Base-by-base conservation (phyloP, 2,888 invertebrate genomes). In the Oligia fasciuncula region DNA sequence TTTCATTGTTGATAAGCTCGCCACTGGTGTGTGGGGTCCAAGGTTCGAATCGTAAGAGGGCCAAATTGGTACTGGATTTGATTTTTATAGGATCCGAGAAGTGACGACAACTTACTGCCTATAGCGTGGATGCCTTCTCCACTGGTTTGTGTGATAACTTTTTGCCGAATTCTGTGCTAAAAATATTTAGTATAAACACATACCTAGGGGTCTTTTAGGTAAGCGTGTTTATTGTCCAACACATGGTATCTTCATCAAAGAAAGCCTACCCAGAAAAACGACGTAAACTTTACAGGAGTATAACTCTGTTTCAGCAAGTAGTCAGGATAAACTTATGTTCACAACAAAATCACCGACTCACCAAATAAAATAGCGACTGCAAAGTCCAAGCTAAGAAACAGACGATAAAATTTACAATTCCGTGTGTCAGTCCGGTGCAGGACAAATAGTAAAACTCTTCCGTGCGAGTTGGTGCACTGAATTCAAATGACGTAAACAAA, bases 371-470 rank as follows among this genome's bases (percentile, higher is more conserved):
- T 46, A 51, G 63, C 60, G 49, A 73, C 62, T 81, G 69, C 72
- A 69, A 69, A 73, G 74, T 84, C 69, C 71, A 79, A 87, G 84
- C 81, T 91, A 93, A 94, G 95, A 94, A 93, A 94, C 93, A 93
- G 90, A 92, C 92, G 92, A 94, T 94, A 94, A 94, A 93, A 96
- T 96, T 95, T 96, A 94, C 95, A 93, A 96, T 96, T 96, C 96
- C 90, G 94, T 94, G 86, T 96, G 95, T 94, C 94, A 94, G 93
- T 94, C 94, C 92, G 93, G 92, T 93, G 93, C 93, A 91, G 94
- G 94, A 96, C 95, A 95, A 95, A 96, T 94, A 94, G 93, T 95
- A 93, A 95, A 95, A 96, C 94, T 96, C 94, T 94, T 94, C 92
- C 93, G 91, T 92, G 91, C 89, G 92, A 94, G 93, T 94, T 91